Base-by-base conservation (phyloP, 2,797 vertebrate genomes). In the Nasua narica region DNA sequence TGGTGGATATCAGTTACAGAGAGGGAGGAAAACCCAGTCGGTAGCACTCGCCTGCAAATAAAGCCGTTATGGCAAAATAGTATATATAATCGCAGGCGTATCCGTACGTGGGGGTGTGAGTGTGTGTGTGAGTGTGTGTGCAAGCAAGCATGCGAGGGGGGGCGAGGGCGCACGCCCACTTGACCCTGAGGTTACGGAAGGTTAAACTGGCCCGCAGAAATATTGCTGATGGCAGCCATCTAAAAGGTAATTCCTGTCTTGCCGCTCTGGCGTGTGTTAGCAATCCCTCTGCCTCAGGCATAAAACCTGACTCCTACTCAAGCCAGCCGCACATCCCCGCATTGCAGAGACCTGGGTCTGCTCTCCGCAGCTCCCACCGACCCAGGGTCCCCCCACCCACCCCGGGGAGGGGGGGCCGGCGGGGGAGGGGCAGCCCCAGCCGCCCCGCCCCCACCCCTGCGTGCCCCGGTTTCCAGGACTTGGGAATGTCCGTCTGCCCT, bases 201-300 rank as follows among this genome's bases (percentile, higher is more conserved):
- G 95, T 70, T 77, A 78, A 67, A 29, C 93, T 83, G 37, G 97
- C 74, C 16, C 1, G 89, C 18, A 52, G 93, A 70, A 40, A 76
- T 86, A 77, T 25, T 69, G 83, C 95, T 8, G 29, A 16, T 0
- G 4, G 90, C 94, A 96, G 29, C 46, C 19, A 0, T 23, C 77
- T 95, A 87, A 62, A 50, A 29, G 54, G 46, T 94, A 94, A 78
- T 97, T 89, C 92, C 86, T 89, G 85, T 83, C 54, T 70, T 67
- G 94, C 95, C 85, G 48, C 82, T 93, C 43, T 5, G 11, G 83
- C 56, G 46, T 76, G 54, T 40, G 78, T 90, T 54, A 97, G 95
- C 89, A 97, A 95, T 82, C 54, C 13, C 82, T 97, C 87, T n/a
- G 83, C 96, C 94, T 86, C 62, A 13, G 76, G 93, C 65, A 29